These are phyloP conservation scores for Cottoperca gobio DNA, from an alignment of 2,797 vertebrate genomes.

Conservation along the genomic window DNA sequence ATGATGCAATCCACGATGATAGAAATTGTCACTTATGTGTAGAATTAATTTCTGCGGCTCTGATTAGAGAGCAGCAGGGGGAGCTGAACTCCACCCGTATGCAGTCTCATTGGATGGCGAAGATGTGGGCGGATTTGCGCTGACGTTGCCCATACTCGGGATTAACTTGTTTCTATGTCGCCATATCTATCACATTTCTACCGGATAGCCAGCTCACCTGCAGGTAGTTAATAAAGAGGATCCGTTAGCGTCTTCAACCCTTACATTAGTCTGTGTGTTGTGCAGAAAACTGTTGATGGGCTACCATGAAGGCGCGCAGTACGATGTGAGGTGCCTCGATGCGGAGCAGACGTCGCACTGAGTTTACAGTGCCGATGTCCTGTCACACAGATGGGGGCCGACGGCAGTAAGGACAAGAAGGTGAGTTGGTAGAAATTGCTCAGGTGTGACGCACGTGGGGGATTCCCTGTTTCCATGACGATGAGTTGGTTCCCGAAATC, in stretches of 20 bases:
- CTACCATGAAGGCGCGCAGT: constrained; percentile 2
- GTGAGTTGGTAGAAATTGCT: constrained; percentile 65
- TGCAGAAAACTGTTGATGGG: background rate
- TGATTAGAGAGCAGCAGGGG: constrained; percentile 52
- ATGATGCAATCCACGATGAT: background rate
- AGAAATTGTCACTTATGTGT: background rate
- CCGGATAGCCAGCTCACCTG: background rate
- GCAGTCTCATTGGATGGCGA: constrained; percentile 52
- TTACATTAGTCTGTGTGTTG: fast-evolving
- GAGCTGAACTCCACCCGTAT: constrained; percentile 34
- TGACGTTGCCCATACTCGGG: constrained; percentile 69
- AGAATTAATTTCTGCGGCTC: background rate
- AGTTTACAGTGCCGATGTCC: constrained; percentile 39
- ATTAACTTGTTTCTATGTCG: constrained; percentile 85
- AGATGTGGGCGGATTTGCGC: constrained; percentile 69
- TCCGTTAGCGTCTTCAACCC: fast-evolving
- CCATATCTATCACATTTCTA: constrained; percentile 60
- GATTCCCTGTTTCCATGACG: constrained; percentile 60
- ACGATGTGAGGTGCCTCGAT: constrained; percentile 48
- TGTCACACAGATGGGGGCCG: constrained; percentile 79
- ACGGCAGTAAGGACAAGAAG: constrained; percentile 81
- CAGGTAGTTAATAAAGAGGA: background rate
- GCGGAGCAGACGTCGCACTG: constrained; percentile 56
- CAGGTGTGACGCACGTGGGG: constrained; percentile 50
- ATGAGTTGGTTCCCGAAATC: constrained; percentile 16